A percentile compares a stretch with the other conserved stretches of the same genome.
Conservation (phyloP, 2,797 vertebrate species). For the Hyperoplus immaculatus region DNA sequence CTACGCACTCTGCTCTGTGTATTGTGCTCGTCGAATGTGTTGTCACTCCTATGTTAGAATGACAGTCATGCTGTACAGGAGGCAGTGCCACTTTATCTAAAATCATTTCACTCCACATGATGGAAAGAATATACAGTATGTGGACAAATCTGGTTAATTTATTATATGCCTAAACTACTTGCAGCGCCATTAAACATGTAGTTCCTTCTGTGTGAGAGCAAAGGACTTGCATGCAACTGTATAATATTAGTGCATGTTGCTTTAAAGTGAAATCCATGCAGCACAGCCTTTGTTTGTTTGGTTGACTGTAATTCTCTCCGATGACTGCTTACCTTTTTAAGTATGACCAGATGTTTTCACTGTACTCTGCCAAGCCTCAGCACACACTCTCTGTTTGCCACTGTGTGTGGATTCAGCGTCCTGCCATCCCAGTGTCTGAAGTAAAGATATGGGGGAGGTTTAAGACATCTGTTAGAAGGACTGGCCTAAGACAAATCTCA, state of each 20-base stretch:
- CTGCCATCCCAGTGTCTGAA: conserved; percentile 52
- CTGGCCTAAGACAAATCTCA: conserved; percentile 25
- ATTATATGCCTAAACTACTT: not conserved
- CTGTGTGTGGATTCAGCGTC: conserved; percentile 45
- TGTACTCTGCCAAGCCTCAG: conserved; percentile 27
- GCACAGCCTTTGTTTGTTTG: conserved; percentile 50
- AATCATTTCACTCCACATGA: not conserved
- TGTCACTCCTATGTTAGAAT: conserved; percentile 10
- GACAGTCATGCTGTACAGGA: not conserved
- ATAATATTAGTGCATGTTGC: not conserved
- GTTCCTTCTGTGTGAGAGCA: no score
- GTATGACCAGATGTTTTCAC: conserved; percentile 57
- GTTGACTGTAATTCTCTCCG: conserved; percentile 36
- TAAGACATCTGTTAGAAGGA: conserved; percentile 51
- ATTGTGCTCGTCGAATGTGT: conserved; percentile 5
- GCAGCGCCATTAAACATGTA: not conserved
- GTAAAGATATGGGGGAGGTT: conserved; percentile 38
- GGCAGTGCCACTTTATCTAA: no score
- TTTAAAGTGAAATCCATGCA: conserved; percentile 24
- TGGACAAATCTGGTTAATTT: not conserved
- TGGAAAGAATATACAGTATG: not conserved
- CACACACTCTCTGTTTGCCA: conserved; percentile 20
- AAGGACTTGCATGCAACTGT: no score
- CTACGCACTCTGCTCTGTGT: conserved; percentile 17
- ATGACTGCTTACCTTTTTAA: conserved; percentile 42